These are phyloP conservation scores for Ptyas mucosa DNA, from an alignment of 2,113 vertebrate species.

Conservation along the genomic window DNA sequence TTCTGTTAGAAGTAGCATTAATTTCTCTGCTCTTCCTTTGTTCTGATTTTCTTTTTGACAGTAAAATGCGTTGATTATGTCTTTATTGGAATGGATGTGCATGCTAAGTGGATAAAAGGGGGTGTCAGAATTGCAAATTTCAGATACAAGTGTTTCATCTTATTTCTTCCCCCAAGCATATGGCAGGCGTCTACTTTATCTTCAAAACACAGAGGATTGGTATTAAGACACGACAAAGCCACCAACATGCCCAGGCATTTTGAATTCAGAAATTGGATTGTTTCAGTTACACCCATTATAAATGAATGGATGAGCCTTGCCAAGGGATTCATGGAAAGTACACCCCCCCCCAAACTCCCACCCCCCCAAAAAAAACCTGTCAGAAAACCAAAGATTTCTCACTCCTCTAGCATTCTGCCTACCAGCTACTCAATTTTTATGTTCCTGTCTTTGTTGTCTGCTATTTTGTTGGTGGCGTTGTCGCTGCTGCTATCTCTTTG, in stretches of 20 bases:
- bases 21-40: conserved; percentile 18
- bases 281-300: conserved; percentile 12
- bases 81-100: conserved; percentile 11
- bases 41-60: conserved; percentile 23
- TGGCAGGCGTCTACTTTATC: conserved; percentile 16
- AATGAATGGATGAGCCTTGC: conserved; percentile 13
- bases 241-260: background rate
- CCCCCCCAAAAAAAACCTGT: background rate
- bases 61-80: conserved; percentile 27
- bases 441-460: conserved; percentile 10
- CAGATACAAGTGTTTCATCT: conserved; percentile 31
- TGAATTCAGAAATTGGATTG: conserved; percentile 26
- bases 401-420: background rate
- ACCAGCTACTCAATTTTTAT: conserved; percentile 14
- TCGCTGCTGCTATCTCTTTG: background rate
- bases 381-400: background rate
- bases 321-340: conserved; percentile 2
- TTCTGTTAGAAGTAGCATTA: conserved; percentile 24
- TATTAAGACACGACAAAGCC: background rate
- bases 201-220: conserved; percentile 36
- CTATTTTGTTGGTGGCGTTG: background rate
- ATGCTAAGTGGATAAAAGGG: conserved; percentile 30
- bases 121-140: conserved; percentile 29
- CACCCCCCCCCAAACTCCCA: background rate
- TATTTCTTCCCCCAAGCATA: conserved; percentile 14